These are phyloP conservation scores for Kobus ellipsiprymnus DNA, from an alignment of 2,113 vertebrate genomes.

Conservation along the genomic window DNA sequence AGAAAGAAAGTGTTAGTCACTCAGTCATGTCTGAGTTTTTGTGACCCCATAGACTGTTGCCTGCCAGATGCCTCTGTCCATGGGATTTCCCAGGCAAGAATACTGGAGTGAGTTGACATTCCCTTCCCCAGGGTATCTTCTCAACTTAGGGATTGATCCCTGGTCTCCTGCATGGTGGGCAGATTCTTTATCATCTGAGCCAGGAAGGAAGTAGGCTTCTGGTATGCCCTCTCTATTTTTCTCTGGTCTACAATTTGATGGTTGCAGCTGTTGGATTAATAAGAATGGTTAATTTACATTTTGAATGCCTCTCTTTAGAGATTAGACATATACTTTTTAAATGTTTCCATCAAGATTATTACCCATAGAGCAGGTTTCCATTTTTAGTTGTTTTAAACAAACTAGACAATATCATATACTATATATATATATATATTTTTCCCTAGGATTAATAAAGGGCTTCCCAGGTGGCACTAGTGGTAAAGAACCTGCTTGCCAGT, in stretches of 20 bases:
- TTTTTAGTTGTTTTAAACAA: conserved; percentile 23
- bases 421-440: neutral
- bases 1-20: neutral
- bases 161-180: neutral
- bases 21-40: neutral
- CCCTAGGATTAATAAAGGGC: neutral
- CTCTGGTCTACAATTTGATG: neutral
- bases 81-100: neutral
- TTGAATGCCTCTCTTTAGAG: neutral
- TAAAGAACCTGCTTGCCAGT: neutral
- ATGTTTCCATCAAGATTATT: conserved; percentile 4
- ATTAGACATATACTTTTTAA: neutral
- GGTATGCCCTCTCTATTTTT: neutral
- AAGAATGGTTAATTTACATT: neutral
- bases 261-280: neutral
- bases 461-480: neutral
- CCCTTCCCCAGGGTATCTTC: neutral
- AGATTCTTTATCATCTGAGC: neutral
- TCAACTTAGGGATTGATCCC: neutral
- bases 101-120: neutral
- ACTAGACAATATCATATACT: neutral
- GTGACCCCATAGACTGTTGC: neutral
- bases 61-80: neutral
- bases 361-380: neutral
- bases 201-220: neutral